Evolutionary conservation across 2,888 invertebrate species (phyloP).

Genomic region (Arenicola marina): DNA sequence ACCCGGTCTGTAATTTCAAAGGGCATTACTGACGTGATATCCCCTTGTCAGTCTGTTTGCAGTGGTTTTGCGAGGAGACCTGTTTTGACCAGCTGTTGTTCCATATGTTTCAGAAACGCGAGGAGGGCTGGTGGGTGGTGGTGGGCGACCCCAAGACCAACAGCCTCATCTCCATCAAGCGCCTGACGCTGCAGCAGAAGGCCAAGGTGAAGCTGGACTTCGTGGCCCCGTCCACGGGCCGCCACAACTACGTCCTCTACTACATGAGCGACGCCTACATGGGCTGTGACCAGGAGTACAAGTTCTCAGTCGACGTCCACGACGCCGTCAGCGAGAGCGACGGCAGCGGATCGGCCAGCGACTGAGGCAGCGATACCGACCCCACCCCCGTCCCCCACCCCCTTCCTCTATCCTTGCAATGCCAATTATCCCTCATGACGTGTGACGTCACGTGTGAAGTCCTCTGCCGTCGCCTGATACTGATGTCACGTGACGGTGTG

Average conservation of each 20-base stretch:
- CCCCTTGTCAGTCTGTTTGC: too few relatives aligned
- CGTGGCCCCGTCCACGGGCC: conserved; percentile 84
- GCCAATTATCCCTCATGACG: too few relatives aligned
- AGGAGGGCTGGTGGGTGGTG: conserved; percentile 88
- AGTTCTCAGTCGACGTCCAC: conserved; percentile 68
- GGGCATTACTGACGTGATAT: too few relatives aligned
- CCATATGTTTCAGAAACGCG: conserved; percentile 65
- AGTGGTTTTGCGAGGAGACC: too few relatives aligned
- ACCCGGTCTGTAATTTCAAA: too few relatives aligned
- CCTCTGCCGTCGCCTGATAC: too few relatives aligned
- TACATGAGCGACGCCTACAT: conserved; percentile 99
- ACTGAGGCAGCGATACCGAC: conserved; percentile 10
- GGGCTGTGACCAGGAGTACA: conserved; percentile 99
- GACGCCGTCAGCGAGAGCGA: conserved; percentile 28
- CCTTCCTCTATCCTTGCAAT: too few relatives aligned
- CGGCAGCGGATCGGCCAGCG: conserved; percentile 14
- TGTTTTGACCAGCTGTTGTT: too few relatives aligned
- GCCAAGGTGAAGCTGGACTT: conserved; percentile 89
- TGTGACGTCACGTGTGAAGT: too few relatives aligned
- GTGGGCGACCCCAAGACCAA: conserved; percentile 95
- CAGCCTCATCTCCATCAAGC: conserved; percentile 93
- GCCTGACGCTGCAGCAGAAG: conserved; percentile 89
- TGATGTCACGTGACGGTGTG: too few relatives aligned
- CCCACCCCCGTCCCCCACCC: too few relatives aligned
- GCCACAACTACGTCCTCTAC: conserved; percentile 90